These are phyloP conservation scores for Panopea generosa DNA, from an alignment of 2,888 invertebrate genomes.

Conservation along the genomic window DNA sequence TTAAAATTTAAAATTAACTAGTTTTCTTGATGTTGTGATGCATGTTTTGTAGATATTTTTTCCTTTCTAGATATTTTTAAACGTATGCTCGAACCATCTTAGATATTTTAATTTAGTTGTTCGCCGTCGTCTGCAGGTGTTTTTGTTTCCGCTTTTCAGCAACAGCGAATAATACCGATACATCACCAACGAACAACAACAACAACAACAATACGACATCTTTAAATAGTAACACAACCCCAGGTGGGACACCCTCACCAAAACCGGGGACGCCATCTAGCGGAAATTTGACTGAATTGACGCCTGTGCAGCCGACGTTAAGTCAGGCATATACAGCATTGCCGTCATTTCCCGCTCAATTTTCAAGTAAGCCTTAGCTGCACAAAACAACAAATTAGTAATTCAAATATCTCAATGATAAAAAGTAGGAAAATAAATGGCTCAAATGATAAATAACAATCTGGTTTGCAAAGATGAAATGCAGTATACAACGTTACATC, in stretches of 20 bases:
- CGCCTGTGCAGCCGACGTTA: slow-evolving; percentile 55
- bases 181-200: slow-evolving; percentile 19
- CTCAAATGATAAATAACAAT: background rate
- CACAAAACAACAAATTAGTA: background rate
- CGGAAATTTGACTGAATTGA: slow-evolving; percentile 60
- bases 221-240: slow-evolving; percentile 36
- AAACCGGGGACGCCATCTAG: slow-evolving; percentile 52
- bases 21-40: too few relatives aligned
- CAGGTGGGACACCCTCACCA: slow-evolving; percentile 53
- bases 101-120: background rate
- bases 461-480: too few relatives aligned
- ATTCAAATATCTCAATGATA: background rate
- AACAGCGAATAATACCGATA: slow-evolving; percentile 48
- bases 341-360: slow-evolving; percentile 66
- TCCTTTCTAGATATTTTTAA: background rate
- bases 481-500: background rate
- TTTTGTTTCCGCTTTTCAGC: slow-evolving; percentile 63
- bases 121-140: slow-evolving; percentile 14
- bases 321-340: slow-evolving; percentile 61
- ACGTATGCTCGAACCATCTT: background rate
- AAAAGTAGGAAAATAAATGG: background rate
- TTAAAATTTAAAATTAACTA: too few relatives aligned
- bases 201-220: slow-evolving; percentile 37
- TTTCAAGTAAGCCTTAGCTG: slow-evolving; percentile 58
- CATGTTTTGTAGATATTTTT: too few relatives aligned